Evolutionary conservation across 2,797 vertebrate species (phyloP).

Genomic region (Gallinago solitaria): DNA sequence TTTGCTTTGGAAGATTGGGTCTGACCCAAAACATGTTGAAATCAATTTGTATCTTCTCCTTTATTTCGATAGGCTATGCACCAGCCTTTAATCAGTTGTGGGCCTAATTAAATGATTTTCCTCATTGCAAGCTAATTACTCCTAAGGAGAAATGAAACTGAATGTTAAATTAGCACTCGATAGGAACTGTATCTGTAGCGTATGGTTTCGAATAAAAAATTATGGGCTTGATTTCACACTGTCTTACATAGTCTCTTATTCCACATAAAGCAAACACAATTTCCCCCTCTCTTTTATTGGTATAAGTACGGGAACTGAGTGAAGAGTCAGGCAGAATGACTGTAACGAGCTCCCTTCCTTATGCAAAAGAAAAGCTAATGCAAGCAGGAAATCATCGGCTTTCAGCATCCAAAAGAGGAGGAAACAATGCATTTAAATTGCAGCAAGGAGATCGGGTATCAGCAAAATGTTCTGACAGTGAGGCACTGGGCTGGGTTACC

Average conservation of each 20-base stretch:
- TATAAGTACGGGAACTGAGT: rapidly evolving
- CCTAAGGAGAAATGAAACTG: constrained; percentile 23
- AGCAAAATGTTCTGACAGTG: not conserved
- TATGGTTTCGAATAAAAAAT: constrained; percentile 28
- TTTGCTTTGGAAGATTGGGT: constrained; percentile 56
- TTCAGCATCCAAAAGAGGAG: constrained; percentile 7
- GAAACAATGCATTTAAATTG: not conserved
- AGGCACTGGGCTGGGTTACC: not conserved
- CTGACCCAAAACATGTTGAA: constrained; percentile 52
- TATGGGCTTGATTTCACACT: not conserved
- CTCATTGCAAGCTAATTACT: constrained; percentile 41
- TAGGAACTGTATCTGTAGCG: not conserved
- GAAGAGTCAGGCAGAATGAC: not conserved
- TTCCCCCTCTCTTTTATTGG: not conserved
- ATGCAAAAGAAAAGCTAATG: not conserved
- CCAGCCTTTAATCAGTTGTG: constrained; percentile 21
- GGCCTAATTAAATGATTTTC: constrained; percentile 60
- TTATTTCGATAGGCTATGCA: constrained; percentile 20
- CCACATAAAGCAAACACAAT: not conserved
- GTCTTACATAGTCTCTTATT: not conserved
- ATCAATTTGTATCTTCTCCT: constrained; percentile 48
- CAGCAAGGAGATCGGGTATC: not conserved
- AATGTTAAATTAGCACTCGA: constrained; percentile 30
- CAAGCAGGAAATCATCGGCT: not conserved
- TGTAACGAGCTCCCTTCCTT: not conserved